Percentiles rank a stretch among this genome's conserved stretches.
Evolutionary conservation across 23 tunicate genomes (phyloP).

Genomic region (Styela plicata): DNA sequence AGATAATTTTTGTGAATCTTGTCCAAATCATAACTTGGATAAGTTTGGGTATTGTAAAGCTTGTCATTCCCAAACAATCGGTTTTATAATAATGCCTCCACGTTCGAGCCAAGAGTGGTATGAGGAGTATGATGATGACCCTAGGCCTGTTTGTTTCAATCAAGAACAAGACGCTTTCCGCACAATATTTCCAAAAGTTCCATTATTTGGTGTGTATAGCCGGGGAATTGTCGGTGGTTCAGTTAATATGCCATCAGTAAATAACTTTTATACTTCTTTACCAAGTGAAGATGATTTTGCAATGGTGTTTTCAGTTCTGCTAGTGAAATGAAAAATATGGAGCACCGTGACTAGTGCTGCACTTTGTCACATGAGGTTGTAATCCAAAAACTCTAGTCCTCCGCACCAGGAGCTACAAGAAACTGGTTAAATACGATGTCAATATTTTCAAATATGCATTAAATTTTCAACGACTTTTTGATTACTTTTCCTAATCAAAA

Average conservation of each 20-base stretch:
- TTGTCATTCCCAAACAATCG: constrained; percentile 15
- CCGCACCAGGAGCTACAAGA: too few relatives aligned
- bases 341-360: too few relatives aligned
- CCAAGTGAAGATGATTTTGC: too few relatives aligned
- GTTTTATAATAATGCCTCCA: neutral
- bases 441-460: too few relatives aligned
- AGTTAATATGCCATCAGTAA: neutral
- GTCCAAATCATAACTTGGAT: neutral
- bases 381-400: too few relatives aligned
- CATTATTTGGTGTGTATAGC: neutral
- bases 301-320: too few relatives aligned
- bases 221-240: neutral
- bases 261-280: neutral
- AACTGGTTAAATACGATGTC: too few relatives aligned
- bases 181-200: constrained; percentile 10
- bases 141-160: neutral
- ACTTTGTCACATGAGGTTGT: too few relatives aligned
- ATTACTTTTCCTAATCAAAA: too few relatives aligned
- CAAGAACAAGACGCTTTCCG: constrained; percentile 26
- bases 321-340: too few relatives aligned
- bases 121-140: neutral
- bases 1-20: neutral
- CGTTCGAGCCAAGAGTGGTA: neutral
- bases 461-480: too few relatives aligned
- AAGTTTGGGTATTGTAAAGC: neutral